These are phyloP conservation scores for Aphelinus atriplicis DNA, from an alignment of 1,140 invertebrate genomes.

Conservation along the genomic window DNA sequence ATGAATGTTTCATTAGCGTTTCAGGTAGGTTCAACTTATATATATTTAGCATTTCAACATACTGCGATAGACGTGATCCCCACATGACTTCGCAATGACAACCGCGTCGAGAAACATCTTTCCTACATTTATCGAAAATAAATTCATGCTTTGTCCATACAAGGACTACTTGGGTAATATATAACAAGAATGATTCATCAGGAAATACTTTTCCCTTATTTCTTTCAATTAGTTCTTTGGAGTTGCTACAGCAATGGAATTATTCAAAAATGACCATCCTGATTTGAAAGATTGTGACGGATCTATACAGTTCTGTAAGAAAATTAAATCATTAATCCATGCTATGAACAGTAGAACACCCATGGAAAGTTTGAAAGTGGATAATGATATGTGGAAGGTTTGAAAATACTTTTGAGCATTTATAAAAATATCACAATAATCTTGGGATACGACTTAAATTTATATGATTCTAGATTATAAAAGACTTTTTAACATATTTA, in stretches of 20 bases:
- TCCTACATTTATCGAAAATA: background rate
- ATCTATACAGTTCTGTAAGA: slow-evolving; percentile 28
- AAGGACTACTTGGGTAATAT: background rate
- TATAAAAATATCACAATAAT: background rate
- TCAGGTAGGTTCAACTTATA: slow-evolving; percentile 3
- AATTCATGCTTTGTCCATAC: background rate
- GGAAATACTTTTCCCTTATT: too few relatives aligned
- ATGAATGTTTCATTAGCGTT: slow-evolving; percentile 12
- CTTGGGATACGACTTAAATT: background rate
- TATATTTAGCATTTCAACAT: background rate
- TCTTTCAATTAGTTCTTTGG: slow-evolving; percentile 20
- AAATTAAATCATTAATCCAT: slow-evolving; percentile 27
- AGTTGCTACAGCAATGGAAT: slow-evolving; percentile 17
- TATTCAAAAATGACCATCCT: slow-evolving; percentile 6
- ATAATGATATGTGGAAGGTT: slow-evolving; percentile 30
- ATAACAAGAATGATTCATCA: background rate
- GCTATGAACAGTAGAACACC: slow-evolving; percentile 40
- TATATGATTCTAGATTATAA: background rate
- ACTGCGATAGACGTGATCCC: too few relatives aligned
- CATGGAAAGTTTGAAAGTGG: slow-evolving; percentile 14
- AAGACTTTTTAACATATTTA: slow-evolving; percentile 4
- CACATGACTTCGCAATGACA: too few relatives aligned
- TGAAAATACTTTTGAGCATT: background rate
- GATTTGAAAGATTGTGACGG: slow-evolving; percentile 24
- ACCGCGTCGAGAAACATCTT: too few relatives aligned